A percentile compares a stretch with the other conserved stretches of the same genome.
Conservation (phyloP, 2,888 invertebrate species). For the Hermodice carunculata region DNA sequence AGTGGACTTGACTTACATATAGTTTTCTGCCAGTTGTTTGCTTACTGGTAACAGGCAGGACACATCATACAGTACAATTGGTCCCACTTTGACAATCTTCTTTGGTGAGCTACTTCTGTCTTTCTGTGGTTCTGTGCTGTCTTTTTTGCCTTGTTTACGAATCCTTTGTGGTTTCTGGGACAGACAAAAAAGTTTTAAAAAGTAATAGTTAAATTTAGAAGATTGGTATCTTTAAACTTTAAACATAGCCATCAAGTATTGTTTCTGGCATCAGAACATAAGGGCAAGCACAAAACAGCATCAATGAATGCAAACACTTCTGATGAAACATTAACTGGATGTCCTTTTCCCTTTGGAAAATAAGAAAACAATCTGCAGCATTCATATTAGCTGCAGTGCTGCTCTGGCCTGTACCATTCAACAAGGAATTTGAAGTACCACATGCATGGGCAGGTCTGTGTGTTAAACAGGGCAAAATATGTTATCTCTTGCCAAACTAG, state of each 20-base stretch:
- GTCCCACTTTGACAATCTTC: conserved; percentile 70
- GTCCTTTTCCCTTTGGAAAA: no score
- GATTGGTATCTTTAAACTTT: neutral
- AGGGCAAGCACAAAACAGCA: no score
- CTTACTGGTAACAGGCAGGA: conserved; percentile 83
- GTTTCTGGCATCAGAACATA: conserved; percentile 2
- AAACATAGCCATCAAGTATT: neutral
- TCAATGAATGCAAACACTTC: no score
- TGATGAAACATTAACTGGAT: no score
- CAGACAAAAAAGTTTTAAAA: neutral
- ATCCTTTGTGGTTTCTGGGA: neutral
- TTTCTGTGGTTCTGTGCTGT: neutral
- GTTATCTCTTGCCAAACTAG: no score
- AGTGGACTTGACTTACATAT: conserved; percentile 78
- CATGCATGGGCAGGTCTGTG: no score
- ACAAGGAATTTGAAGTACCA: no score
- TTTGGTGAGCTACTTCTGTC: conserved; percentile 8
- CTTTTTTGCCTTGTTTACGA: no score
- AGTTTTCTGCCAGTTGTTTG: conserved; percentile 85
- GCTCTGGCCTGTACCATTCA: no score
- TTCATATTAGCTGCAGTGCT: no score
- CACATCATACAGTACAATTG: conserved; percentile 77
- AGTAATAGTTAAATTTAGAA: neutral
- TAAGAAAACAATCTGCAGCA: no score
- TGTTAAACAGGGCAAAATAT: no score